Percentiles rank a stretch among this genome's conserved stretches.
Conservation (phyloP, 2,113 vertebrate species). For the Spermophilus dauricus region DNA sequence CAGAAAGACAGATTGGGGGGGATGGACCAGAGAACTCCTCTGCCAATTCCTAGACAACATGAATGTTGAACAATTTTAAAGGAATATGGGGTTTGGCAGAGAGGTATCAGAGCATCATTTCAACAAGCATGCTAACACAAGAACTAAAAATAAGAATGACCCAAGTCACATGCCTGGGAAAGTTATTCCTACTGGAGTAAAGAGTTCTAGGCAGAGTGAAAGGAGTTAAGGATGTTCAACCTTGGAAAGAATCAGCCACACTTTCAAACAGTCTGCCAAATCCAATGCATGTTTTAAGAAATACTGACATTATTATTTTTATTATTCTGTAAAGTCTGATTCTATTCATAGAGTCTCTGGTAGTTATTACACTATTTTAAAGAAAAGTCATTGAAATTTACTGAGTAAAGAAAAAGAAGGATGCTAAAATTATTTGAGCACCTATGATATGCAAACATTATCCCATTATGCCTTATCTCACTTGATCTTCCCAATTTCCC, state of each 20-base stretch:
- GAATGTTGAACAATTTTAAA: slow-evolving; percentile 46
- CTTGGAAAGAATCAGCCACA: slow-evolving; percentile 37
- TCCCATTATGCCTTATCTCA: background rate
- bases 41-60: background rate
- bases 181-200: slow-evolving; percentile 53
- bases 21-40: too few species aligned
- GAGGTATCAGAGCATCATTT: slow-evolving; percentile 48
- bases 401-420: background rate
- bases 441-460: background rate
- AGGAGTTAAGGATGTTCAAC: slow-evolving; percentile 9
- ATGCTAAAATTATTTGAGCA: background rate
- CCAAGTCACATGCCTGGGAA: slow-evolving; percentile 36
- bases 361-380: slow-evolving; percentile 26
- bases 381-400: slow-evolving; percentile 57
- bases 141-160: slow-evolving; percentile 70
- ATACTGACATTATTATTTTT: slow-evolving; percentile 29
- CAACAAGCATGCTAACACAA: slow-evolving; percentile 52
- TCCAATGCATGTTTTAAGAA: slow-evolving; percentile 49
- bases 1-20: background rate
- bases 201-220: slow-evolving; percentile 51
- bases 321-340: slow-evolving; percentile 41
- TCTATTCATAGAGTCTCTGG: slow-evolving; percentile 30
- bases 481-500: background rate
- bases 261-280: slow-evolving; percentile 65
- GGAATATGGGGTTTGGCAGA: background rate